A percentile compares a stretch with the other conserved stretches of the same genome.
Conservation (phyloP, 2,797 vertebrate genomes). For the Urophycis tenuis region DNA sequence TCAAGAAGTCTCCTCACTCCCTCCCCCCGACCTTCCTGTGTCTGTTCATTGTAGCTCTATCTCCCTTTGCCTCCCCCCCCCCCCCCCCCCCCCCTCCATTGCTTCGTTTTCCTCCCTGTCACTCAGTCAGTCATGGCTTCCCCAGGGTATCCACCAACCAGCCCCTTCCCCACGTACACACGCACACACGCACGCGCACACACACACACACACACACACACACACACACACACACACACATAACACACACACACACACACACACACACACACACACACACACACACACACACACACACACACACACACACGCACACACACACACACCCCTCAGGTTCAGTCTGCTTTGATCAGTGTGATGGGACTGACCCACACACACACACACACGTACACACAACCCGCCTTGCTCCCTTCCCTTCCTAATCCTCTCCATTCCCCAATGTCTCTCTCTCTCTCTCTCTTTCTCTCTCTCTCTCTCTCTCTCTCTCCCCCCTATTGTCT, state of each 20-base stretch:
- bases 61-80: background rate
- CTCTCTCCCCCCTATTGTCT: background rate
- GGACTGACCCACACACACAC: background rate
- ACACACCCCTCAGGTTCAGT: background rate
- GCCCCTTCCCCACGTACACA: background rate
- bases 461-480: background rate
- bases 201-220: background rate
- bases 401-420: background rate
- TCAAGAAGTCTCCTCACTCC: background rate
- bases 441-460: background rate
- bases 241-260: too few species aligned
- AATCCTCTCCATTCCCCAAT: background rate
- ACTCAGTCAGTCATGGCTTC: background rate
- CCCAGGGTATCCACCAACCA: background rate
- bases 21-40: background rate
- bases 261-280: background rate
- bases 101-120: background rate
- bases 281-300: background rate
- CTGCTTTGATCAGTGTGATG: conserved; percentile 3
- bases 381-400: background rate
- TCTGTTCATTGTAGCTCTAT: background rate
- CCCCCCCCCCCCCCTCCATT: background rate
- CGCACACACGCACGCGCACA: background rate
- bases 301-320: background rate
- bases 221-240: background rate